Base-by-base conservation (phyloP, 2,888 invertebrate genomes). In the Alitta virens region DNA sequence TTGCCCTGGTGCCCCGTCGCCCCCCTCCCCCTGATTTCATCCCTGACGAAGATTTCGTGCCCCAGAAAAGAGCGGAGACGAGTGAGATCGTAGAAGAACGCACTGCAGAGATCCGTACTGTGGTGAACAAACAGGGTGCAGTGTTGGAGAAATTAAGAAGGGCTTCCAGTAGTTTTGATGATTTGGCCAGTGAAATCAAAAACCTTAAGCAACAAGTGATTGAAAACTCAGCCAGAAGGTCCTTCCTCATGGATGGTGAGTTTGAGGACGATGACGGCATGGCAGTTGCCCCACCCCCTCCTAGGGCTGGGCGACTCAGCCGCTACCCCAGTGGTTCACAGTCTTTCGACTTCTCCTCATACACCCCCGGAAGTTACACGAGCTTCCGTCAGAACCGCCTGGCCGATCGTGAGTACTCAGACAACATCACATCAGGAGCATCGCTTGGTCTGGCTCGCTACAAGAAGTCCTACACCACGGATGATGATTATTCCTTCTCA, bases 111-210 rank as follows among this genome's bases (percentile, higher is more conserved):
- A 66, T 68, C 33, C 49, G 66, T 2, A 56, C 53, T 16, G 56
- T 68, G 33, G 51, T 68, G 27, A 63, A 64, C 25, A 60, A 63
- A 26, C 68, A 68, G 43, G 23, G 58, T 27, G 52, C 57, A 5
- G 63, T 64, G 25, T 52, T 64, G 50, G 52, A 66, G 46, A 62
- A 63, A 24, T 61, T 68, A 25, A 58, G 54, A 40, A 51, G 56
- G 2, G 63, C 64, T 2, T 65, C 65, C 9, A 60, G 57, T 50
- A 64, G 66, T 52, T 60, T 68, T 40, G 68, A 68, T 26, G 66
- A 68, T 2, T 52, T 68, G 38, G 54, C 55, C 3, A 60, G 53
- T 21, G 68, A 68, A 53, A 60, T 68, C 40, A 42, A 64, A 24
- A 62, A 53, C 40, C 63, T 68, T 21, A 63, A 66, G 26, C 63